A percentile compares a stretch with the other conserved stretches of the same genome.
Conservation (phyloP, 2,797 vertebrate genomes). For the Xenopus petersii region DNA sequence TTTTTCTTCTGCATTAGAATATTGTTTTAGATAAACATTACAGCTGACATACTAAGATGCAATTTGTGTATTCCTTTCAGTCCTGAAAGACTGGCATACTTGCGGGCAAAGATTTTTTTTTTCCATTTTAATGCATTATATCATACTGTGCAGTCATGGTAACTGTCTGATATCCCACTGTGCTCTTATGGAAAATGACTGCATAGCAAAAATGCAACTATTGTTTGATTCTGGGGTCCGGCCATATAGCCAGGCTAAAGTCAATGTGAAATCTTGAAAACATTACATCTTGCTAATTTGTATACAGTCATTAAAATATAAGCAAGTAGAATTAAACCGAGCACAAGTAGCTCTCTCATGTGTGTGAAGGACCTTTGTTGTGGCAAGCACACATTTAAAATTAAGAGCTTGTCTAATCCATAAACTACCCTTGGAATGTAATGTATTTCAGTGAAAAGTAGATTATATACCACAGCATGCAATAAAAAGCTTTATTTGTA, state of each 20-base stretch:
- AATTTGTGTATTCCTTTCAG: conserved; percentile 15
- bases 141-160: conserved; percentile 49
- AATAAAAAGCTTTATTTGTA: not conserved
- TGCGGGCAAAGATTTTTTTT: conserved; percentile 23
- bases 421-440: conserved; percentile 4
- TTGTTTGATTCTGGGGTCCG: conserved; percentile 16
- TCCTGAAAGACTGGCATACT: conserved; percentile 34
- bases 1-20: no score
- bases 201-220: conserved; percentile 34
- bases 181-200: conserved; percentile 45
- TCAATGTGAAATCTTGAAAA: conserved; percentile 23
- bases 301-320: conserved; percentile 23
- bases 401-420: not conserved
- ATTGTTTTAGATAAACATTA: no score
- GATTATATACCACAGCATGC: conserved; percentile 18
- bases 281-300: conserved; percentile 26
- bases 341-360: conserved; percentile 1
- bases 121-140: conserved; percentile 44
- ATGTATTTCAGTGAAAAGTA: conserved; percentile 16
- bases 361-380: not conserved
- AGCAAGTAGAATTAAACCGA: conserved; percentile 9
- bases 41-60: conserved; percentile 6
- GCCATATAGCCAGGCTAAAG: conserved; percentile 20
- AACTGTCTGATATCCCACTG: conserved; percentile 47
- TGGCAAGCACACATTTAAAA: conserved; percentile 6